Base-by-base conservation (phyloP, 2,888 invertebrate genomes). In the Parnassius apollo region DNA sequence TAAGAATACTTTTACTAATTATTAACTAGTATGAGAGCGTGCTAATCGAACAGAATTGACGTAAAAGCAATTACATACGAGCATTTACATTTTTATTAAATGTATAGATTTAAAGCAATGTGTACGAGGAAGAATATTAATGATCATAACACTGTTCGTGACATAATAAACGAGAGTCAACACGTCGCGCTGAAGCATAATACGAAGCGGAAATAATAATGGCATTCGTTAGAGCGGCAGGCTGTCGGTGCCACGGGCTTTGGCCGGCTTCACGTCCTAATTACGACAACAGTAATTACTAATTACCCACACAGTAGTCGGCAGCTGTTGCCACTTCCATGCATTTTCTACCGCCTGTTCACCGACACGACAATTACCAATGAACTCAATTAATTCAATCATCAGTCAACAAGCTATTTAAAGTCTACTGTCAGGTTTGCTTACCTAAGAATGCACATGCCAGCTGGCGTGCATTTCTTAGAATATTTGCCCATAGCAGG, bases 221-320 rank as follows among this genome's bases (percentile, higher is more conserved):
- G 83, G 88, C 83, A 80, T 88, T 88, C 85, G 88, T 85, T 85
- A 75, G 80, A 81, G 76, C 72, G 69, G 75, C 75, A 74, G 76
- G 76, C 75, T 75, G 81, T 77, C 83, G 82, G 78, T 88, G 86
- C 88, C 86, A 82, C 85, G 80, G 86, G 86, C 83, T 68, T 68
- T 71, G 80, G 76, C 77, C 81, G 78, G 79, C 77, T 83, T 82
- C 89, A 85, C 88, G 89, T 89, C 88, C 91, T 91, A 89, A 91
- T 91, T 91, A 89, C 85, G 86, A 85, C 86, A 85, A 86, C 89
- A 88, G 88, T n/a, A n/a, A n/a, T n/a, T n/a, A n/a, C n/a, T 90
- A 88, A 91, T 90, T 89, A 88, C 83, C 82, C 83, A 81, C 84
- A 68, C 82, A 85, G 85, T 81, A 83, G 77, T 73, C 77, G 78